phyloP scores from a whole-genome alignment of 2,888 invertebrate genomes.

The Chymomyza caudatula region DNA sequence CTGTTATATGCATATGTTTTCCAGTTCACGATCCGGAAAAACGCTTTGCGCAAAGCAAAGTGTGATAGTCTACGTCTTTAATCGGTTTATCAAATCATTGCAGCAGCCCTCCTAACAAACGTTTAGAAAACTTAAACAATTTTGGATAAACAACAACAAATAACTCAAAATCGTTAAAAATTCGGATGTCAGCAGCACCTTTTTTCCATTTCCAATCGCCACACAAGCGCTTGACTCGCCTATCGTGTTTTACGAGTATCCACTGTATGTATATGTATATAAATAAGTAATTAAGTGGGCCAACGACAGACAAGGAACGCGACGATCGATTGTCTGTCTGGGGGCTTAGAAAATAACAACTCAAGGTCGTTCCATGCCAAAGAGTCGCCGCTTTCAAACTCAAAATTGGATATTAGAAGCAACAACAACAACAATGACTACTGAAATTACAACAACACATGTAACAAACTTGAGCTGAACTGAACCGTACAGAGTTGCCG shows the following conservation, averaged over 20 bases:
- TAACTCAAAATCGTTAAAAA: no score
- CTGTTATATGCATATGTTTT: no score
- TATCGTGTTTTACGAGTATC: neutral
- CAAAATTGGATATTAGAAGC: constrained; percentile 47
- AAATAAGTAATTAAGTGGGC: constrained; percentile 36
- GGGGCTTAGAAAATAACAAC: constrained; percentile 14
- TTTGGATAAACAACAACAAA: no score
- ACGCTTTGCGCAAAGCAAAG: no score
- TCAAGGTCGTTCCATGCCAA: constrained; percentile 65
- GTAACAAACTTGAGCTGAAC: neutral
- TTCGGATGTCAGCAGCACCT: no score
- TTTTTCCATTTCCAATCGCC: no score
- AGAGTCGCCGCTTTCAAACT: constrained; percentile 34
- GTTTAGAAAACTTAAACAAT: no score
- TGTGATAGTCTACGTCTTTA: no score
- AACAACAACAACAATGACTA: constrained; percentile 6
- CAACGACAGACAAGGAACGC: neutral
- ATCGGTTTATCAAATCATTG: no score
- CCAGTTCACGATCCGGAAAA: no score
- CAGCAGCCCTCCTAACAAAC: no score
- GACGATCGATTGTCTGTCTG: neutral
- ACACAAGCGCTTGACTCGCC: no score
- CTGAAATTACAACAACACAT: neutral
- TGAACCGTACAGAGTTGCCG: neutral
- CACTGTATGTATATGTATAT: constrained; percentile 12